A percentile compares a stretch with the other conserved stretches of the same genome.
These are phyloP conservation scores for Euura lappo DNA, from an alignment of 1,140 invertebrate genomes.

Conservation along the genomic window DNA sequence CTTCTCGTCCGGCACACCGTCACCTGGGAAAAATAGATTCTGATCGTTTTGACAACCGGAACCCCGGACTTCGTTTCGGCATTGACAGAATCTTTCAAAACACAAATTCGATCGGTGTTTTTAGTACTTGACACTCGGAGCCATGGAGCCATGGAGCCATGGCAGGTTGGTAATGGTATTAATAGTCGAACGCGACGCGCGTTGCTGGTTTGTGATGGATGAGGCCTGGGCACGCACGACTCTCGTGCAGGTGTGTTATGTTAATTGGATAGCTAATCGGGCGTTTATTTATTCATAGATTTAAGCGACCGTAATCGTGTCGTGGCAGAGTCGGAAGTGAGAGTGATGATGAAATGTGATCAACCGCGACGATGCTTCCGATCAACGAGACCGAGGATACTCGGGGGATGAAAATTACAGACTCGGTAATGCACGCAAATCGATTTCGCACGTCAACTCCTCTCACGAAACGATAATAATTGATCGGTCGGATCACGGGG, in stretches of 20 bases:
- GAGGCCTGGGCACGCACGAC: neutral
- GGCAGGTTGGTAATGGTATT: neutral
- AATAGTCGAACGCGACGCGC: neutral
- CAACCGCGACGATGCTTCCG: neutral
- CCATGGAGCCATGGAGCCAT: too few species aligned
- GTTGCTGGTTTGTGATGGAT: neutral
- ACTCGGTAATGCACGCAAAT: neutral
- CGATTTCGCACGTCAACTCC: neutral
- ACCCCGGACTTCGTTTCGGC: neutral
- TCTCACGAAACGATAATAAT: neutral
- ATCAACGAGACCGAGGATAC: neutral
- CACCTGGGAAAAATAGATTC: too few species aligned
- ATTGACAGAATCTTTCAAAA: conserved; percentile 7
- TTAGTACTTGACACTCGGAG: neutral
- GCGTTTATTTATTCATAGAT: neutral
- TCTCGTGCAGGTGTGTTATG: neutral
- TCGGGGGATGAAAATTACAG: neutral
- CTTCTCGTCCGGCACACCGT: too few species aligned
- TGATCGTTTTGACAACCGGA: neutral
- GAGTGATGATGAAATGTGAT: neutral
- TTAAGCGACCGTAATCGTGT: neutral
- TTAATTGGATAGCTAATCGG: neutral
- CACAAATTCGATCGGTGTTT: neutral
- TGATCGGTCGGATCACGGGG: neutral
- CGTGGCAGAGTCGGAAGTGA: neutral